These are phyloP conservation scores for Hippopotamus amphibius DNA, from an alignment of 2,113 vertebrate genomes.

Conservation along the genomic window DNA sequence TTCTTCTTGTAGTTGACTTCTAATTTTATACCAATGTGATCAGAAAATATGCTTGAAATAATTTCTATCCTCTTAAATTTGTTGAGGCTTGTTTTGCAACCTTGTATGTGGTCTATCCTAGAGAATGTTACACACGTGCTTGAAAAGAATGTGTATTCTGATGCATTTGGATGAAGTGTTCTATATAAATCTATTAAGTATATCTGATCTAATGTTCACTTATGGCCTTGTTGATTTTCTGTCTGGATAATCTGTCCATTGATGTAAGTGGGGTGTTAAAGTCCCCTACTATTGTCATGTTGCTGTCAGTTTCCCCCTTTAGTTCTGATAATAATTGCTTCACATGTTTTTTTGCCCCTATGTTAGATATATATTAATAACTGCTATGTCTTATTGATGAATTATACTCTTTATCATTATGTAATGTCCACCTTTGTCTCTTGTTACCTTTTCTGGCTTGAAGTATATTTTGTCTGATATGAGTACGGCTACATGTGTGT, in stretches of 20 bases:
- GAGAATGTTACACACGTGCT: not conserved
- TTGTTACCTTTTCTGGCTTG: not conserved
- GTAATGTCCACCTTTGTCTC: not conserved
- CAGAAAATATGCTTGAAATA: not conserved
- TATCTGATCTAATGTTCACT: not conserved
- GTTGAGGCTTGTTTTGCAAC: not conserved
- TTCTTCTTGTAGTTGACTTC: not conserved
- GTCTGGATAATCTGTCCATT: not conserved
- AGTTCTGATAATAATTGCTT: not conserved
- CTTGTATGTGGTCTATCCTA: not conserved
- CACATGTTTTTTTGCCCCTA: not conserved
- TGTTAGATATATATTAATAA: not conserved
- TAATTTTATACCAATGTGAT: not conserved
- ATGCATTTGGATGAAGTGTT: not conserved
- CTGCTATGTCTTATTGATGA: not conserved
- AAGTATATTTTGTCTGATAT: not conserved
- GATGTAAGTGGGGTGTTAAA: not conserved
- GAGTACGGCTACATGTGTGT: not conserved
- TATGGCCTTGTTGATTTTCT: not conserved
- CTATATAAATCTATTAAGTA: not conserved
- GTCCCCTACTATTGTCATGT: too few species aligned
- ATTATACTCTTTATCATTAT: not conserved
- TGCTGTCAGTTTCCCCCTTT: not conserved
- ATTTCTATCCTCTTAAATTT: not conserved
- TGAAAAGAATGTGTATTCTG: not conserved